A percentile compares a stretch with the other conserved stretches of the same genome.
These are phyloP conservation scores for Ceratina japonica DNA, from an alignment of 1,140 invertebrate genomes.

Conservation along the genomic window DNA sequence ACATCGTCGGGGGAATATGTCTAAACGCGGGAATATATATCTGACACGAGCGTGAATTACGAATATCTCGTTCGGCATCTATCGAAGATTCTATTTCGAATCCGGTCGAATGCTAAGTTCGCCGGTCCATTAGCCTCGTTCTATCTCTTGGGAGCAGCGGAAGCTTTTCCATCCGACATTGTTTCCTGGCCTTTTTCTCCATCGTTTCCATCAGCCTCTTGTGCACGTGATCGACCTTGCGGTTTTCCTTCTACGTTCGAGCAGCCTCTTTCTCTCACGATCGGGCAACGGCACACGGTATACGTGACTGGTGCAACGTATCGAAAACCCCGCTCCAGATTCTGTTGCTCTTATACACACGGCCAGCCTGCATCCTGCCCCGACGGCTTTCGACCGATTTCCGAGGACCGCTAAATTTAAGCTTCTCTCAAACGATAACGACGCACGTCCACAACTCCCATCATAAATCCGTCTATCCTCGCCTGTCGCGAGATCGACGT, in stretches of 20 bases:
- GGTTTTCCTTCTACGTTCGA: neutral
- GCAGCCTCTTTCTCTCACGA: neutral
- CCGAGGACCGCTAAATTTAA: constrained; percentile 4
- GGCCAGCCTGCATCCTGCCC: neutral
- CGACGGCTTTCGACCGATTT: neutral
- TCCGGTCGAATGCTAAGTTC: too few relatives aligned
- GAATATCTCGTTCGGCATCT: too few relatives aligned
- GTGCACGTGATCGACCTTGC: neutral
- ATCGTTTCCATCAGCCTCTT: constrained; percentile 4
- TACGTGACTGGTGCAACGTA: constrained; percentile 65
- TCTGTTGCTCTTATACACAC: constrained; percentile 6
- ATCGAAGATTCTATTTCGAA: too few relatives aligned
- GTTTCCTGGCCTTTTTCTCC: neutral
- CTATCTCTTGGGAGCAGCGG: neutral
- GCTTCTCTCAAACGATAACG: neutral
- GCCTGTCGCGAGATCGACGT: neutral
- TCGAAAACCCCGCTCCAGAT: constrained; percentile 2
- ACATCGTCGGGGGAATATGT: too few relatives aligned
- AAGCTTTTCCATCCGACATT: neutral
- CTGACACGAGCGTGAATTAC: too few relatives aligned
- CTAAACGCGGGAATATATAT: too few relatives aligned
- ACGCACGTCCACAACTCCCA: neutral
- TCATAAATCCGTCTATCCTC: constrained; percentile 21
- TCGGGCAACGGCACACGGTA: constrained; percentile 11
- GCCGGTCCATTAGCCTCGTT: too few relatives aligned